Percentiles rank a stretch among this genome's conserved stretches.
These are phyloP conservation scores for Phyllopteryx taeniolatus DNA, from an alignment of 2,113 vertebrate genomes.

Conservation along the genomic window DNA sequence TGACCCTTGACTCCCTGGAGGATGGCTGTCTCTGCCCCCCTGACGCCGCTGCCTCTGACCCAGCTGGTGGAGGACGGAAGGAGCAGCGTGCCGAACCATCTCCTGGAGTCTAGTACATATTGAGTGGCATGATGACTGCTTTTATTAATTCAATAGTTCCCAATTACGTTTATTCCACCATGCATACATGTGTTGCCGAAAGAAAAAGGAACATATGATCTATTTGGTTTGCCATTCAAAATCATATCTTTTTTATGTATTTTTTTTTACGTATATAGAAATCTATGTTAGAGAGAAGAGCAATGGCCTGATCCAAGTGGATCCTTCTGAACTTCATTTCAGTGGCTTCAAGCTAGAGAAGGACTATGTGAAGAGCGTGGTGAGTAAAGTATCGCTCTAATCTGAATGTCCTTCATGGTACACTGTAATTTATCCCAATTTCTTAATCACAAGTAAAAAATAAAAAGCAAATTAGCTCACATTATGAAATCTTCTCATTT, in stretches of 20 bases:
- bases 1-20: slow-evolving; percentile 64
- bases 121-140: neutral
- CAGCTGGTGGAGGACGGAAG: slow-evolving; percentile 78
- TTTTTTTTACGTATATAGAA: slow-evolving; percentile 63
- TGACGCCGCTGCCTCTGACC: slow-evolving; percentile 66
- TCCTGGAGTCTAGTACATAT: slow-evolving; percentile 82
- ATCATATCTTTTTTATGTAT: neutral
- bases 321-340: slow-evolving; percentile 86
- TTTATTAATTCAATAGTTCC: neutral
- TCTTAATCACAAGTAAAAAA: neutral
- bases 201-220: neutral
- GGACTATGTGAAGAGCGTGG: slow-evolving; percentile 79
- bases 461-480: neutral
- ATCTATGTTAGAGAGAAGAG: slow-evolving; percentile 74
- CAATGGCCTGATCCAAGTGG: slow-evolving; percentile 77
- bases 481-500: slow-evolving; percentile 9
- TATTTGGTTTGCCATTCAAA: neutral
- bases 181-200: neutral
- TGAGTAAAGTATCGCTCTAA: slow-evolving; percentile 51
- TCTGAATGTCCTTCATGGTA: neutral
- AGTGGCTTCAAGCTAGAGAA: slow-evolving; percentile 83
- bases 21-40: slow-evolving; percentile 43
- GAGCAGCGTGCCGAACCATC: slow-evolving; percentile 71
- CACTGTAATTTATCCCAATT: neutral
- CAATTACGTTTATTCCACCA: neutral